phyloP scores from a whole-genome alignment of 2,888 invertebrate species.

The Hemaris fuciformis region DNA sequence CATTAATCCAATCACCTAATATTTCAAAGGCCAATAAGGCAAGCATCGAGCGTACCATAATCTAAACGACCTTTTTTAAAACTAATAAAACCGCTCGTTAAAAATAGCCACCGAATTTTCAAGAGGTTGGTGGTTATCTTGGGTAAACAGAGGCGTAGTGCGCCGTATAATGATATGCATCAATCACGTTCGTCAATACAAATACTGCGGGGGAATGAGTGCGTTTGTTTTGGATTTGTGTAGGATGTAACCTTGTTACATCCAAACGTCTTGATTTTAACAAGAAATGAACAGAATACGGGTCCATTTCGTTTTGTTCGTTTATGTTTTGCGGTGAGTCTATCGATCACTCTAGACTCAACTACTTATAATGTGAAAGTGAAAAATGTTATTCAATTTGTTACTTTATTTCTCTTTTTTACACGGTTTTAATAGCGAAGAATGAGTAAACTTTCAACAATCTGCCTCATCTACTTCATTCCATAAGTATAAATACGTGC shows the following conservation, averaged over 20 bases:
- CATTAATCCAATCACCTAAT: constrained; percentile 66
- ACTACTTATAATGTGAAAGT: not conserved
- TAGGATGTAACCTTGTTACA: not conserved
- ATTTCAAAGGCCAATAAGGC: constrained; percentile 73
- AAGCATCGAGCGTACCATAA: constrained; percentile 65
- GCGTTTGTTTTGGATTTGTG: constrained; percentile 3
- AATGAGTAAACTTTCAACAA: no score
- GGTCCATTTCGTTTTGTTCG: not conserved
- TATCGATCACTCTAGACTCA: not conserved
- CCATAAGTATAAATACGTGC: not conserved
- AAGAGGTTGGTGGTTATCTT: constrained; percentile 61
- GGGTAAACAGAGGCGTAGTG: constrained; percentile 62
- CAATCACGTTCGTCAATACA: constrained; percentile 61
- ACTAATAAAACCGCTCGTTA: constrained; percentile 78
- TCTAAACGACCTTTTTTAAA: constrained; percentile 80
- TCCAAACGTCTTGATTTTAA: not conserved
- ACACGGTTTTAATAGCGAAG: no score
- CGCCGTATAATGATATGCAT: constrained; percentile 63
- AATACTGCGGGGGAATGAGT: constrained; percentile 40
- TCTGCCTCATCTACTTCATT: no score
- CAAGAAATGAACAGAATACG: not conserved
- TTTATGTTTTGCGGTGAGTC: not conserved
- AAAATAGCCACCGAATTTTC: constrained; percentile 79
- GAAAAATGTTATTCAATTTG: not conserved
- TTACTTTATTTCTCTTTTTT: no score